Conservation (phyloP, 2,113 vertebrate species). For the Ptychochromis oligacanthus region DNA sequence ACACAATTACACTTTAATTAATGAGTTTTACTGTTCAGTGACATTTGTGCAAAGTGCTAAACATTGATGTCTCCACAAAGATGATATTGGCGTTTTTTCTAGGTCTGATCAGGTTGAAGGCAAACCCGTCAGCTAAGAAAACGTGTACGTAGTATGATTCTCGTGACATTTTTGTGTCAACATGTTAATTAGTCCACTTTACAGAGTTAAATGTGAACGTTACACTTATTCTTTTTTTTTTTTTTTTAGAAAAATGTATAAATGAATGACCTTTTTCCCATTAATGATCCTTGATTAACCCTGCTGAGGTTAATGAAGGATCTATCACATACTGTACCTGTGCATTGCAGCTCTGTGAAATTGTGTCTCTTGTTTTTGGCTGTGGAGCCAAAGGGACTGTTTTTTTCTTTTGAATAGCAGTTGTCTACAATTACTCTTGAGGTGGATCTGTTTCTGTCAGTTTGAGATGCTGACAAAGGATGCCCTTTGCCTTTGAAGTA, state of each 20-base stretch:
- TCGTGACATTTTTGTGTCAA: background rate
- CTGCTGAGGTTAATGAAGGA: conserved; percentile 8
- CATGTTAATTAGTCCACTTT: background rate
- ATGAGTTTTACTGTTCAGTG: conserved; percentile 71
- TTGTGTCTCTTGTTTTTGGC: conserved; percentile 13
- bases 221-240: background rate
- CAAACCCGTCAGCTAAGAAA: background rate
- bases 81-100: conserved; percentile 57
- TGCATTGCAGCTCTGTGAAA: background rate
- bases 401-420: conserved; percentile 44
- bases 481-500: conserved; percentile 72
- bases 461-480: conserved; percentile 67
- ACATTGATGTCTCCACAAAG: conserved; percentile 48
- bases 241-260: no score
- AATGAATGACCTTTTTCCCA: background rate
- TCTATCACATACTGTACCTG: background rate
- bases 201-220: background rate
- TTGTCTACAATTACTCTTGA: conserved; percentile 56
- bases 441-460: conserved; percentile 59
- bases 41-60: conserved; percentile 70
- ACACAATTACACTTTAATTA: conserved; percentile 77
- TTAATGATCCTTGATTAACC: background rate
- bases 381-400: conserved; percentile 30
- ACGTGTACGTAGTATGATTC: background rate
- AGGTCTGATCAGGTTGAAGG: conserved; percentile 26